Evolutionary conservation across 1,140 invertebrate species (phyloP).

Genomic region (Anastrepha ludens): DNA sequence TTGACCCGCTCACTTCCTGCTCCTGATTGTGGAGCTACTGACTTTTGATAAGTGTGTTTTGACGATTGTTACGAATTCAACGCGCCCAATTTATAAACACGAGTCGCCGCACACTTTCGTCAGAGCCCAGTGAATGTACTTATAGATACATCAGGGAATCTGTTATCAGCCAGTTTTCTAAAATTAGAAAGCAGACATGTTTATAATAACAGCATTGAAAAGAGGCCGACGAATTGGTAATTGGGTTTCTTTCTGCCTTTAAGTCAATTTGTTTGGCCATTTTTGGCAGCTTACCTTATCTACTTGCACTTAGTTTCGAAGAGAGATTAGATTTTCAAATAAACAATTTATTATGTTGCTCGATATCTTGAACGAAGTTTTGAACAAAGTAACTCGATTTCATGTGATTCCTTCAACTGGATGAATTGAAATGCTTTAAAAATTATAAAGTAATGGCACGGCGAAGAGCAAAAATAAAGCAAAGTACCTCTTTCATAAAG

Average conservation of each 20-base stretch:
- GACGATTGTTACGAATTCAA: background rate
- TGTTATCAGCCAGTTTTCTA: background rate
- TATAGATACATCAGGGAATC: no score
- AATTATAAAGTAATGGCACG: no score
- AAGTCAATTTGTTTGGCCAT: no score
- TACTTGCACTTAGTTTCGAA: background rate
- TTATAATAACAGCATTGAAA: background rate
- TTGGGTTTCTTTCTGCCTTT: no score
- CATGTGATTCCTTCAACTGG: no score
- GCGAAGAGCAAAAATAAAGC: no score
- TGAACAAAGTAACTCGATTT: no score
- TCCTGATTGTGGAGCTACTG: background rate
- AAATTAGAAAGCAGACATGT: background rate
- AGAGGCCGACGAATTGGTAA: no score
- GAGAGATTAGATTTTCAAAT: background rate
- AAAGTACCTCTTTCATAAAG: no score
- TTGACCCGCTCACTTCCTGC: background rate
- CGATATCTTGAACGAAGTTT: no score
- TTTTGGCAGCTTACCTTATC: background rate
- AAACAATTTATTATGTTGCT: background rate
- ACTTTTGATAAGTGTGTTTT: conserved; percentile 12
- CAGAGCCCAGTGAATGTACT: background rate
- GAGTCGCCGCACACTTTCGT: background rate
- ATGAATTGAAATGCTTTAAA: no score
- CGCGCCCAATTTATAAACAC: background rate